Base-by-base conservation (phyloP, 2,797 vertebrate genomes). In the Schizothorax lantsangensis region DNA sequence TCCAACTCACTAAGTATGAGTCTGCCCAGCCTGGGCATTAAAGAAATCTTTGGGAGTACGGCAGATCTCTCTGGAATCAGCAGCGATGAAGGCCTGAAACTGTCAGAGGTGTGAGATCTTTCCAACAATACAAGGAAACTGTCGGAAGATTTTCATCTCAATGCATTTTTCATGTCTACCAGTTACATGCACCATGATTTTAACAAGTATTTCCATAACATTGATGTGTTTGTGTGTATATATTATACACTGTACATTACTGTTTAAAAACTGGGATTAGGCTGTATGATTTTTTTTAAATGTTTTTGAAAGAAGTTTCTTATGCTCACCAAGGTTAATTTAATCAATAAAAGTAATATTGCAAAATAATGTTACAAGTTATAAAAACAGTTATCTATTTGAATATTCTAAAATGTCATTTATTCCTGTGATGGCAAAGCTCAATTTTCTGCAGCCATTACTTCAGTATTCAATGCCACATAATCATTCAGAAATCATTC, bases 91-190 rank as follows among this genome's bases (percentile, higher is more conserved):
- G 92, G 89, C 77, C 85, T 91, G 15, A 93, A 79, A 36, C 89
- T 96, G 6, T 91, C 93, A 52, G 91, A 96, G 95, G 96, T 95
- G 45, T 91, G 88, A 78, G 2, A 36, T 15, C 12, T 30, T 89
- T n/a, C 26, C 23, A 81, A 54, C 7, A 19, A 49, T 57, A n/a
- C 40, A 47, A 57, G 66, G 2, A 75, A 36, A 49, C 40, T n/a
- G 57, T 79, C 2, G 2, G 2, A 57, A 59, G 7, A n/a, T 9
- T 52, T 54, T 30, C 10, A 36, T 38, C 33, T 79, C 38, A 62
- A 26, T 17, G 59, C 0, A 36, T 73, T 74, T 43, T 45, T 64
- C 7, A 45, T 49, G 47, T 79, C 6, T 79, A 52, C 15, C 15
- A 52, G 49, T 52, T 52, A 52, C 49, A 17, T 19, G 49, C 26